Percentiles rank a stretch among this genome's conserved stretches.
These are phyloP conservation scores for Mixornis gularis DNA, from an alignment of 2,113 vertebrate genomes.

Conservation along the genomic window DNA sequence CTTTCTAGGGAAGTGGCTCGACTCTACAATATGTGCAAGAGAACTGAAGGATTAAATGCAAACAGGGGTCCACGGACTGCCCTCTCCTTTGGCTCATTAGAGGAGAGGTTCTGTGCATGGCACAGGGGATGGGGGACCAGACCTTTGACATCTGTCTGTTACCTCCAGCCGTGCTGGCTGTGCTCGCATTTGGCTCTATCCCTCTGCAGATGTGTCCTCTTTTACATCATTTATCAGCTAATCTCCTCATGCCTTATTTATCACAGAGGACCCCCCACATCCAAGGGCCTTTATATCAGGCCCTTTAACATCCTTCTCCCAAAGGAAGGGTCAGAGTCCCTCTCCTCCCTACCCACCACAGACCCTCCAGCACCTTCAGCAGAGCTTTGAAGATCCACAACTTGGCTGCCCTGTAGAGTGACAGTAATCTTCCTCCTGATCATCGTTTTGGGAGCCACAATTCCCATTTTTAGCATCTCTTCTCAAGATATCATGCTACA, in stretches of 20 bases:
- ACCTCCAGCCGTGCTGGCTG: background rate
- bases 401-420: background rate
- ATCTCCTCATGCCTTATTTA: background rate
- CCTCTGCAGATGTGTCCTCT: background rate
- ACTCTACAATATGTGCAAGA: background rate
- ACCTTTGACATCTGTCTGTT: background rate
- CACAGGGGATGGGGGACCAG: fast-evolving
- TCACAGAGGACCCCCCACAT: background rate
- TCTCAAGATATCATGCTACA: background rate
- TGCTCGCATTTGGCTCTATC: background rate
- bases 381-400: background rate
- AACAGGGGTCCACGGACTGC: background rate
- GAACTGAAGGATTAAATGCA: background rate
- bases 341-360: background rate
- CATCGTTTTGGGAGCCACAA: background rate
- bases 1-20: background rate
- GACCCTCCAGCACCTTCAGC: background rate
- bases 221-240: background rate
- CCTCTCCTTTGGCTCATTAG: background rate
- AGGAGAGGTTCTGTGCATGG: background rate
- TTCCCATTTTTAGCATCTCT: background rate
- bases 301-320: background rate
- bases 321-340: background rate
- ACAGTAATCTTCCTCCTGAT: background rate
- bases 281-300: background rate